phyloP scores from a whole-genome alignment of 2,888 invertebrate genomes.

The Oxytorus armatus region DNA sequence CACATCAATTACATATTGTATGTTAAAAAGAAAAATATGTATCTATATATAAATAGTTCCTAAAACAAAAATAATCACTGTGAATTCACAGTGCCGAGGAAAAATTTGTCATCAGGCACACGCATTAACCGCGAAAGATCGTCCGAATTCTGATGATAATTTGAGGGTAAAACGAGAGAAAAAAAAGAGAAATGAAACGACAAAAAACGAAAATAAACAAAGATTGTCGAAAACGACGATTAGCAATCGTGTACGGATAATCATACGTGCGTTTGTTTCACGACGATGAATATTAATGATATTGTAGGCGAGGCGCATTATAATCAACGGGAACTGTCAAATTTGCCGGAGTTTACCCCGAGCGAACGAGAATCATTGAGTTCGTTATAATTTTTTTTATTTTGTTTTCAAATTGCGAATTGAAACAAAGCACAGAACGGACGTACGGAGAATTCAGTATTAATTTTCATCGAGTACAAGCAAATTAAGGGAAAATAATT shows the following conservation, averaged over 20 bases:
- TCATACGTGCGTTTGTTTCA: conserved; percentile 38
- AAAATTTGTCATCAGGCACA: conserved; percentile 24
- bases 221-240: conserved; percentile 41
- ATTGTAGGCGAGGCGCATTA: conserved; percentile 45
- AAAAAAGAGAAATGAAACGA: too few species aligned
- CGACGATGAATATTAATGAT: conserved; percentile 32
- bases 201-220: conserved; percentile 7
- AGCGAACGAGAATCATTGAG: conserved; percentile 10
- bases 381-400: conserved; percentile 28
- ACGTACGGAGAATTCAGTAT: conserved; percentile 33
- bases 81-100: conserved; percentile 45
- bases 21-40: neutral
- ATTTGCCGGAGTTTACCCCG: conserved; percentile 43
- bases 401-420: neutral
- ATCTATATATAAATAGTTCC: conserved; percentile 50
- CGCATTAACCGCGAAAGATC: conserved; percentile 15
- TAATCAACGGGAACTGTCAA: conserved; percentile 60
- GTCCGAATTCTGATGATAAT: conserved; percentile 61
- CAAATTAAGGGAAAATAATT: conserved; percentile 5
- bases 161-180: conserved; percentile 34
- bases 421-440: neutral
- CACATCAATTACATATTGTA: too few species aligned
- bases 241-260: conserved; percentile 46
- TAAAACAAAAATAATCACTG: conserved; percentile 41
- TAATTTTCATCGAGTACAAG: conserved; percentile 32